Evolutionary conservation across 2,113 vertebrate species (phyloP).

Genomic region (Ibidorhyncha struthersii): DNA sequence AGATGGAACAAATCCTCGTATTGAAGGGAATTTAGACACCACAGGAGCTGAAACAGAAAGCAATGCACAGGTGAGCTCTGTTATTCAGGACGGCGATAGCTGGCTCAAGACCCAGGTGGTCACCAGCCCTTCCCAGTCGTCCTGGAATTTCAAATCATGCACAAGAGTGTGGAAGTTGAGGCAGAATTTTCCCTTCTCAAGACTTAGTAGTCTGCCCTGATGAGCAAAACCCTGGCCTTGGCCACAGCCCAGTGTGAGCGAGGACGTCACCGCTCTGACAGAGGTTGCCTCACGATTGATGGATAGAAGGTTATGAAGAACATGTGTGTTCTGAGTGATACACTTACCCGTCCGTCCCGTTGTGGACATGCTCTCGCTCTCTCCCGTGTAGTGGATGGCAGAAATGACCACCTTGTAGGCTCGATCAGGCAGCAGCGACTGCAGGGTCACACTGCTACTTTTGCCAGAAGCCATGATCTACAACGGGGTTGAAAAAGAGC

Average conservation of each 20-base stretch:
- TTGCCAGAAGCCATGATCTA: conserved; percentile 83
- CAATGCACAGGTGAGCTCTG: fast-evolving
- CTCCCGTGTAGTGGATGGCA: conserved; percentile 82
- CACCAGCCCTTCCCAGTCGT: not conserved
- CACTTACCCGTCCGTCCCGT: conserved; percentile 82
- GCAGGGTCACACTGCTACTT: conserved; percentile 73
- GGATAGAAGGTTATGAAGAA: fast-evolving
- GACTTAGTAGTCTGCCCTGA: too few species aligned
- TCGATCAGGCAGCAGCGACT: conserved; percentile 82
- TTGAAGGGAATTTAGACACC: conserved; percentile 53
- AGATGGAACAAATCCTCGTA: conserved; percentile 26
- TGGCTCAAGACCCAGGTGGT: fast-evolving
- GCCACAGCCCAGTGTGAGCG: not conserved
- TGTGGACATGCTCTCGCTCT: conserved; percentile 76
- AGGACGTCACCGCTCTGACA: fast-evolving
- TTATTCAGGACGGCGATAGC: fast-evolving
- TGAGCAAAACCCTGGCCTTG: not conserved
- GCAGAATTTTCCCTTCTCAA: not conserved
- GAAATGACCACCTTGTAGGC: conserved; percentile 85
- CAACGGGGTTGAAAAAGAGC: not conserved
- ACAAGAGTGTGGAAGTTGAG: fast-evolving
- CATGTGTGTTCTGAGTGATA: fast-evolving
- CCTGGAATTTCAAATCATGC: not conserved
- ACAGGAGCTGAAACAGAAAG: conserved; percentile 51
- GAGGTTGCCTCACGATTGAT: fast-evolving